These are phyloP conservation scores for Polyploca ridens DNA, from an alignment of 2,888 invertebrate genomes.

Conservation along the genomic window DNA sequence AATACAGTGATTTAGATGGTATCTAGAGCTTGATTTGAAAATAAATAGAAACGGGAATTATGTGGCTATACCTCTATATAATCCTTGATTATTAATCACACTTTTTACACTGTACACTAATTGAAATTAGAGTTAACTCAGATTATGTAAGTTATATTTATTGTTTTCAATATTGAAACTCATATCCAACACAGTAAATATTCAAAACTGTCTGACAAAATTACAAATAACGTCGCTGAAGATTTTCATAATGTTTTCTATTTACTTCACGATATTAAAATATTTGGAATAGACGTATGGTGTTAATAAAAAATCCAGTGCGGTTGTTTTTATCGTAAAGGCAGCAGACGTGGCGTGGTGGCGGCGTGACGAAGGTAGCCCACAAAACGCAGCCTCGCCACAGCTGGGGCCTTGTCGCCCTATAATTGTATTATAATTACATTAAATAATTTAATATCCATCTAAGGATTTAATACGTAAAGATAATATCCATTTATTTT, in stretches of 20 bases:
- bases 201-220: too few relatives aligned
- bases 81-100: not conserved
- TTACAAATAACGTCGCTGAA: too few relatives aligned
- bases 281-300: not conserved
- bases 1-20: slow-evolving; percentile 4
- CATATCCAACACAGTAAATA: too few relatives aligned
- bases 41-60: slow-evolving; percentile 3
- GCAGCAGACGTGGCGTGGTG: slow-evolving; percentile 23
- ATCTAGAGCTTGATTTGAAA: slow-evolving; percentile 1
- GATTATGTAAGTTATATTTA: too few relatives aligned
- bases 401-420: slow-evolving; percentile 42
- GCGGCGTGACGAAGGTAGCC: slow-evolving; percentile 56
- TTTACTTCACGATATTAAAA: not conserved
- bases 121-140: too few relatives aligned
- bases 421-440: slow-evolving; percentile 54
- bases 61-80: not conserved
- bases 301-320: slow-evolving; percentile 21
- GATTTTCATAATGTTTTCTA: too few relatives aligned
- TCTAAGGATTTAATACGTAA: slow-evolving; percentile 1
- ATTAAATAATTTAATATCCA: slow-evolving; percentile 37
- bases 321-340: slow-evolving; percentile 30
- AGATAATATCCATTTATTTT: not conserved
- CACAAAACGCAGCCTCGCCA: slow-evolving; percentile 48
- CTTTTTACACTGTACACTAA: not conserved
- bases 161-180: too few relatives aligned